Conservation (phyloP, 2,113 vertebrate species). For the Columba livia region DNA sequence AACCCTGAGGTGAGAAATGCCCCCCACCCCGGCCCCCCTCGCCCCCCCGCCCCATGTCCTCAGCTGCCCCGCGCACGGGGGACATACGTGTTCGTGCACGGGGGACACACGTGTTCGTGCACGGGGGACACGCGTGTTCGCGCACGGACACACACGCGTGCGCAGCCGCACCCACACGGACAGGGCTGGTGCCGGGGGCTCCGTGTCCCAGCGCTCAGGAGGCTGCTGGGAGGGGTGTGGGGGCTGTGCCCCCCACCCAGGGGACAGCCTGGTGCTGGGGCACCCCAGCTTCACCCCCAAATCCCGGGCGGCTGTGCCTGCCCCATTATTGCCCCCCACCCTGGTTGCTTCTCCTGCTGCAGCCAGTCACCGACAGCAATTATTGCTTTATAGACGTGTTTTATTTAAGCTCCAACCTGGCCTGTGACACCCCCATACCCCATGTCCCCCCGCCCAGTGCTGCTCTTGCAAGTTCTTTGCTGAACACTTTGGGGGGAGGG, state of each 20-base stretch:
- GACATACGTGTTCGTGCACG: no score
- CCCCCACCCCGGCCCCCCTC: no score
- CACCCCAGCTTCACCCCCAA: background rate
- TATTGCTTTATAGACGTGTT: background rate
- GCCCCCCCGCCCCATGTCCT: no score
- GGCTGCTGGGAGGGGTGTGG: background rate
- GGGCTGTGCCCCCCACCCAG: background rate
- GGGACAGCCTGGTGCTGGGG: background rate
- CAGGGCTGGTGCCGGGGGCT: background rate
- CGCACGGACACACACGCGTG: background rate
- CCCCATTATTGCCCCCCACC: background rate
- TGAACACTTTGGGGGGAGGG: background rate
- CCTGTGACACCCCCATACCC: background rate
- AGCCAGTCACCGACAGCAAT: background rate
- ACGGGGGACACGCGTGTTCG: background rate
- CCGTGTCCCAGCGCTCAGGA: background rate
- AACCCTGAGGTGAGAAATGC: no score
- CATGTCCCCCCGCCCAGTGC: background rate
- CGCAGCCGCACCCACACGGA: background rate
- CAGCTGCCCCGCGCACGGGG: no score
- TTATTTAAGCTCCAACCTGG: background rate
- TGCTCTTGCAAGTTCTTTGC: background rate
- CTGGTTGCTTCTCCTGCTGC: background rate
- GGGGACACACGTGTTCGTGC: background rate
- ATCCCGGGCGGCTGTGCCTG: background rate